Evolutionary conservation across 2,113 vertebrate genomes (phyloP).

Genomic region (Syrrhaptes paradoxus): DNA sequence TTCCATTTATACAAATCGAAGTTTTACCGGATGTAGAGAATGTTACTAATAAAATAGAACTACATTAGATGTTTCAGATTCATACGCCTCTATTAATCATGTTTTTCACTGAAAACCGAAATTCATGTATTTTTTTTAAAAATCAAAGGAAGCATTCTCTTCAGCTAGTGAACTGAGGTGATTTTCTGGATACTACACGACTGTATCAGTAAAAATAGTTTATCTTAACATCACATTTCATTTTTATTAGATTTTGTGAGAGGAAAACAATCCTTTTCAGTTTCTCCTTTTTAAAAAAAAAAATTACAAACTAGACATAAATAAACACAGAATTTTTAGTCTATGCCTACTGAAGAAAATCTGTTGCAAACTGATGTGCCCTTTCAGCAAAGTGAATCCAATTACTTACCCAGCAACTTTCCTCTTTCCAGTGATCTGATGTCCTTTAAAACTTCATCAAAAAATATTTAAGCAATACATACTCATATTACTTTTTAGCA

Average conservation of each 20-base stretch:
- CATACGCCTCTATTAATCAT: not conserved
- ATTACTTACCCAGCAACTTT: not conserved
- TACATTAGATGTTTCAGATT: not conserved
- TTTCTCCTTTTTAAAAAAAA: not conserved
- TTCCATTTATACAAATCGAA: not conserved
- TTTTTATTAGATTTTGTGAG: not conserved
- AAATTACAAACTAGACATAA: not conserved
- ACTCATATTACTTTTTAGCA: not conserved
- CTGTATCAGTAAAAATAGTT: not conserved
- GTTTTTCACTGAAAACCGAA: not conserved
- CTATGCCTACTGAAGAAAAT: not conserved
- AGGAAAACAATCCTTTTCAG: not conserved
- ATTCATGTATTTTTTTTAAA: not conserved
- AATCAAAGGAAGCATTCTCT: not conserved
- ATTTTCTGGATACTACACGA: not conserved
- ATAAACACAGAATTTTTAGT: not conserved
- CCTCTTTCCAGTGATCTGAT: not conserved
- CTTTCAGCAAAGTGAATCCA: constrained; percentile 1
- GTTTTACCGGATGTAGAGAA: not conserved
- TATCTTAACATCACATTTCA: not conserved
- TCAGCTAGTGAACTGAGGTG: not conserved
- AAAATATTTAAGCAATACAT: not conserved
- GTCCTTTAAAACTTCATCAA: not conserved
- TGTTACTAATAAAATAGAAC: not conserved
- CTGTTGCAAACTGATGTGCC: not conserved